Evolutionary conservation across 2,113 vertebrate species (phyloP), one percentile per base, ranked within the genome.

Genomic region (Etheostoma cragini): DNA sequence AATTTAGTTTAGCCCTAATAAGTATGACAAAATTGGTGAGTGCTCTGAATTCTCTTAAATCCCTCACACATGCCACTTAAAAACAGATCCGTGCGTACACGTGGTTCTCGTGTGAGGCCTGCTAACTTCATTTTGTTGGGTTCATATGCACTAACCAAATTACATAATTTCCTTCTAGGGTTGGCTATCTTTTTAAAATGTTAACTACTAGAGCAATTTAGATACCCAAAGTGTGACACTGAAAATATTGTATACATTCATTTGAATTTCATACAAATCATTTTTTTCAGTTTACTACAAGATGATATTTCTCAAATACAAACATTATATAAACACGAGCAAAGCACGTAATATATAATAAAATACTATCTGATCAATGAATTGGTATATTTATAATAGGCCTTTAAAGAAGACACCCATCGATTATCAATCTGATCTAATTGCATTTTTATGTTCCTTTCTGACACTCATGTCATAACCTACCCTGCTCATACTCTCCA

Each of bases 401-500:
- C 14, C 45, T 24, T 45, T 17, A 56, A 42, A 45, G 16, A 49
- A 12, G 45, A 66, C 26, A 3, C 22, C 46, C 8, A 64, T 16
- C 5, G 8, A 8, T 42, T 21, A 46, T 57, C 68, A 22, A 58
- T 68, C 21, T 30, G 64, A 74, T 65, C 6, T 1, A 11, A 63
- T 35, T 49, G 26, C 3, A 33, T 4, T 33, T 50, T 76, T 8
- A 52, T 53, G 16, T 67, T 21, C 22, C 8, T 11, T 22, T n/a
- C 4, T 10, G 46, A 30, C 6, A 2, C 11, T 10, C 6, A 22
- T 62, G 11, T 52, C 1, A 2, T 5, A 5, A 50, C 92, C 88
- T 87, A 99, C 98, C 96, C 94, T 96, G 94, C 98, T 99, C 98
- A 99, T 99, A 35, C 89, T 99, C 82, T 99, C 98, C 98, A 99